Evolutionary conservation across 2,888 invertebrate species (phyloP).

Genomic region (Schizotus pectinicornis): DNA sequence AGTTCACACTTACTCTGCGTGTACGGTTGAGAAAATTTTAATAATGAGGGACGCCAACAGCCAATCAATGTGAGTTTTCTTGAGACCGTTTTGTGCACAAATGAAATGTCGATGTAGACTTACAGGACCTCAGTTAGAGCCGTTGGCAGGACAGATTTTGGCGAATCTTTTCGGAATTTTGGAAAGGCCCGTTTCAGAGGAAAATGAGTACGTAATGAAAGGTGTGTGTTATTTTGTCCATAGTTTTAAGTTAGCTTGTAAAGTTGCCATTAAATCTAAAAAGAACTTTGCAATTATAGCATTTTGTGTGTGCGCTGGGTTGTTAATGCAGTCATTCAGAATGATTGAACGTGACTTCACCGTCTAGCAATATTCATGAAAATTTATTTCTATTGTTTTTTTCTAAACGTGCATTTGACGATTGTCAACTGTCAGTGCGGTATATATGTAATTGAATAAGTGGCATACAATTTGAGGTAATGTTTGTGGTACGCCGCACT

Average conservation of each 20-base stretch:
- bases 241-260: background rate
- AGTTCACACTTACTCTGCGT: constrained; percentile 94
- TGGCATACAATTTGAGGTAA: too few relatives aligned
- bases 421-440: too few relatives aligned
- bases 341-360: too few relatives aligned
- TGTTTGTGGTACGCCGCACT: too few relatives aligned
- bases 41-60: constrained; percentile 71
- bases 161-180: constrained; percentile 79
- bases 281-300: background rate
- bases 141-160: constrained; percentile 73
- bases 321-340: too few relatives aligned
- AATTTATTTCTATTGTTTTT: too few relatives aligned
- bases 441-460: too few relatives aligned
- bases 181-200: constrained; percentile 75
- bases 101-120: constrained; percentile 56
- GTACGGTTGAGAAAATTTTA: constrained; percentile 86
- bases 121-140: constrained; percentile 67
- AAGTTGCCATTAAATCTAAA: constrained; percentile 6
- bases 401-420: too few relatives aligned
- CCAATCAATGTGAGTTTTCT: constrained; percentile 60
- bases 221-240: constrained; percentile 58
- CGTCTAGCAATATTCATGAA: too few relatives aligned
- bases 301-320: too few relatives aligned
- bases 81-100: too few relatives aligned
- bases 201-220: constrained; percentile 99